Base-by-base conservation (phyloP, 2,113 vertebrate species). In the Neolamprologus sp. region DNA sequence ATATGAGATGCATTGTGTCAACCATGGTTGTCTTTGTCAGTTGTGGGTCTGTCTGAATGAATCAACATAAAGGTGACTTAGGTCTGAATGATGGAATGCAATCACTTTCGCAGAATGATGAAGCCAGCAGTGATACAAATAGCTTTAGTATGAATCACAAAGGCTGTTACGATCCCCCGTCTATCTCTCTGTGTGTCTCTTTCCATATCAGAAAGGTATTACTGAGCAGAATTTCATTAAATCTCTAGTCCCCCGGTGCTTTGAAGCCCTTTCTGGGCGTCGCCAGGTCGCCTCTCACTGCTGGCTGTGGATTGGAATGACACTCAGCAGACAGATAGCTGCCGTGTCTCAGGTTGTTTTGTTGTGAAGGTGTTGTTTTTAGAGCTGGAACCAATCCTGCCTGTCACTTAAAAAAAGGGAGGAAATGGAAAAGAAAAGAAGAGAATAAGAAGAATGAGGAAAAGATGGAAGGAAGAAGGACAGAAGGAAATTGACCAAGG, bases 211-310 rank as follows among this genome's bases (percentile, higher is more conserved):
- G 65, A 81, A 87, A 83, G 85, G 53, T 84, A 49, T 75, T 88
- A 88, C 65, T 16, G 81, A 88, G 51, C 81, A 49, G 88, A 79
- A 85, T 91, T 88, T 88, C 83, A 90, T 89, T 87, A 86, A 87
- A 80, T 73, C 54, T 14, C 33, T 68, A 42, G 7, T 87, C 79
- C 58, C 45, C 35, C 3, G 40, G 79, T 47, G 85, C 87, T 89
- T 87, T 92, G 88, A 89, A 91, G 85, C 19, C 10, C 5, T 31
- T 80, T 85, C 54, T 35, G 65, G 83, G 28, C 42, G 23, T 86
- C 13, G 9, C 79, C 26, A 54, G 55, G 87, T 85, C 79, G 42
- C 60, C 40, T 21, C 47, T 65, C 65, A 63, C 86, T 47, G 12
- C 83, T 87, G 7, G n/a, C 78, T 9, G 79, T 5, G 81, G 78